Evolutionary conservation across 2,888 invertebrate species (phyloP).

Genomic region (Drosophila nr. perissopoda): DNA sequence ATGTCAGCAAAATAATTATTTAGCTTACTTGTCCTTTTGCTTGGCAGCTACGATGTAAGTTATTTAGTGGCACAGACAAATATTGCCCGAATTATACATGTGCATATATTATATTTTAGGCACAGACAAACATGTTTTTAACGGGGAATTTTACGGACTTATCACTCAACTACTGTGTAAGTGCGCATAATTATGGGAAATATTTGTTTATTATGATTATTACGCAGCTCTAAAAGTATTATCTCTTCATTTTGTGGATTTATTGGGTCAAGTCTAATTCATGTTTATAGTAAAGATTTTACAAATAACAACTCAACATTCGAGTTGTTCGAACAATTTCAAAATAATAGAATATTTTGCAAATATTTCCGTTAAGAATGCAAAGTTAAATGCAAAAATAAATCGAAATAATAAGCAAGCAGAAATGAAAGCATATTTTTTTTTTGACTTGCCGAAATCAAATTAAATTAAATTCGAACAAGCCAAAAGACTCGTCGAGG

Average conservation of each 20-base stretch:
- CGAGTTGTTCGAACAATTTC: not conserved
- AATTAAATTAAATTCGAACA: constrained; percentile 20
- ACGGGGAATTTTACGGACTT: not conserved
- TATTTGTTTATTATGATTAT: constrained; percentile 14
- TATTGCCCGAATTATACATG: constrained; percentile 11
- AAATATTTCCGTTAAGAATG: not conserved
- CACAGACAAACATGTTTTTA: constrained; percentile 9
- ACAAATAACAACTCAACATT: not conserved
- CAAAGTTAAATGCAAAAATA: not conserved
- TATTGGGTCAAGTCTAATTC: not conserved
- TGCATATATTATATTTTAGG: not conserved
- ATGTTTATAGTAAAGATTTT: not conserved
- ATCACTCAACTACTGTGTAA: constrained; percentile 1
- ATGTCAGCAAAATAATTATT: constrained; percentile 20
- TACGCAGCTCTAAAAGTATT: not conserved
- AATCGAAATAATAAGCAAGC: not conserved
- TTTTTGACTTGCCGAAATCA: not conserved
- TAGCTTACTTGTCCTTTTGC: constrained; percentile 13
- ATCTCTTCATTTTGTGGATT: not conserved
- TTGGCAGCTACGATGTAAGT: constrained; percentile 18
- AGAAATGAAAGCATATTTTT: not conserved
- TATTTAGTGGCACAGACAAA: constrained; percentile 19
- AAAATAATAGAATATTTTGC: not conserved
- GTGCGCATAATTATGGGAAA: constrained; percentile 2
- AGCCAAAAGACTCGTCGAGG: not conserved